A percentile compares a stretch with the other conserved stretches of the same genome.
phyloP scores from a whole-genome alignment of 2,888 invertebrate genomes.

The Erannis defoliaria region DNA sequence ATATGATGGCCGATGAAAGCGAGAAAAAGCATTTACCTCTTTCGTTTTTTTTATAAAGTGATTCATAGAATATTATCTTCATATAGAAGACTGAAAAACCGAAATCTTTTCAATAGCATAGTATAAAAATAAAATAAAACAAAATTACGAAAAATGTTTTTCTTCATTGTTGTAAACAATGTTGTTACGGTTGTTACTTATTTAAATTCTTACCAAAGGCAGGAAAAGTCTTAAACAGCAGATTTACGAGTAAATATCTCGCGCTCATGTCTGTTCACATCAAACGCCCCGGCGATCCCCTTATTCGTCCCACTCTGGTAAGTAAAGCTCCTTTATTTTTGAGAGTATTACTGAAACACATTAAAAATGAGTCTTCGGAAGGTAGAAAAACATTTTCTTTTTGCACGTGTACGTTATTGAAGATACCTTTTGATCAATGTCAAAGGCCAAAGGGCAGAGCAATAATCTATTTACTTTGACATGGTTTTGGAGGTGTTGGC shows the following conservation, averaged over 20 bases:
- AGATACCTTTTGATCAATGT: background rate
- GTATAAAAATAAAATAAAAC: background rate
- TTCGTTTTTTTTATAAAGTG: too few species aligned
- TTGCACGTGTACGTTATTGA: constrained; percentile 4
- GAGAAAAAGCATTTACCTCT: too few species aligned
- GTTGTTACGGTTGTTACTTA: too few species aligned
- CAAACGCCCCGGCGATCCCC: constrained; percentile 7
- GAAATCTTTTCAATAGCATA: too few species aligned
- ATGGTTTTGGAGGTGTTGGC: too few species aligned
- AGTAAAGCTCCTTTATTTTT: constrained; percentile 9
- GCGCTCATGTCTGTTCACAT: background rate
- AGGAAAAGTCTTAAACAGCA: background rate
- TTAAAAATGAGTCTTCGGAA: background rate
- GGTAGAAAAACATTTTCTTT: constrained; percentile 3
- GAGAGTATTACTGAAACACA: constrained; percentile 12
- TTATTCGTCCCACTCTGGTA: constrained; percentile 4
- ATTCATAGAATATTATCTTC: too few species aligned
- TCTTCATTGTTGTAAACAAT: background rate
- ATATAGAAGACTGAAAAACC: too few species aligned
- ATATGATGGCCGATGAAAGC: too few species aligned
- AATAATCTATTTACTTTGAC: background rate
- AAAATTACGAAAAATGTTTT: background rate
- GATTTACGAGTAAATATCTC: background rate
- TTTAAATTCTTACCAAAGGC: background rate
- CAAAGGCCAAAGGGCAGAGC: background rate